Evolutionary conservation across 1,140 invertebrate genomes (phyloP), one percentile per base, ranked within the genome.

Genomic region (Drosophila seguyi): DNA sequence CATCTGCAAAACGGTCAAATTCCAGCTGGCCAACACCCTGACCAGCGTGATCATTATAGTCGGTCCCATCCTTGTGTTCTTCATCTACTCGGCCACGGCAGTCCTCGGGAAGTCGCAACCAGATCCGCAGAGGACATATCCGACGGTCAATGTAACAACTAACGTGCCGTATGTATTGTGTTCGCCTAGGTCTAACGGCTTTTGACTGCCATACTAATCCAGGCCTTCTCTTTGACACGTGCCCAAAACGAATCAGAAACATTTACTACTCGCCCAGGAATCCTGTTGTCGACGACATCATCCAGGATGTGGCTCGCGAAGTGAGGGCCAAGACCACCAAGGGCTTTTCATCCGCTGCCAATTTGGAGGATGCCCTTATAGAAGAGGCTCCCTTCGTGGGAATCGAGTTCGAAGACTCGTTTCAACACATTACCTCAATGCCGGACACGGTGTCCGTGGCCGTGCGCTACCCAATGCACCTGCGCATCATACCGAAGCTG

Each of bases 251-350:
- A 38, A 25, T n/a, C 48, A 82, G 79, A 29, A 44, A 44, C 27
- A 58, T 84, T 42, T 77, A 42, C 22, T 84, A 80, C 56, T 85
- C 81, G 7, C 81, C 81, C 11, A 4, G 1, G 1, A 84, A 84
- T 29, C 2, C 0, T 0, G 6, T 85, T 0, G 8, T 84, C 18
- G 18, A 16, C 0, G 7, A 3, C 0, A 25, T 84, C 11, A 45
- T 84, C 1, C 4, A 13, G 3, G 38, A 72, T 10, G 5, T 79
- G 20, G 65, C 62, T 0, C 0, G 1, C 0, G 31, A 6, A 14
- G 22, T 84, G 3, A n/a, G 25, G 4, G 11, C 41, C 0, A 20
- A 4, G 2, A 0, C 5, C 0, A 48, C 16, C 6, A 11, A 36
- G 13, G 20, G 52, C 1, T 84, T n/a, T 8, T 0, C 2, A 10